Conservation (phyloP, 2,888 invertebrate species). For the Octonoba sinensis region DNA sequence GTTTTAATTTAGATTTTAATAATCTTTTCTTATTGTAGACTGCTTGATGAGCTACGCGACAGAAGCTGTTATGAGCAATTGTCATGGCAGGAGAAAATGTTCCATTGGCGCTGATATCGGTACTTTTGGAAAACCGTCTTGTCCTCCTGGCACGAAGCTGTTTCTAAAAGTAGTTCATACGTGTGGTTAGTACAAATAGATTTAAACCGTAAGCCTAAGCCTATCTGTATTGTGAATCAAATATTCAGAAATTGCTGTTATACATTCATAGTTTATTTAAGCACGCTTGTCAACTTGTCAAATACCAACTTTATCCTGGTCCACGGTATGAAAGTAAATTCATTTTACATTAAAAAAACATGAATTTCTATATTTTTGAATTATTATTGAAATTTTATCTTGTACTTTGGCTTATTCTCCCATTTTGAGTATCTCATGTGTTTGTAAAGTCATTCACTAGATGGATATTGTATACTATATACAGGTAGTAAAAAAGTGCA, state of each 20-base stretch:
- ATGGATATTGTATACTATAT: too few relatives aligned
- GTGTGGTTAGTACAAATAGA: slow-evolving; percentile 64
- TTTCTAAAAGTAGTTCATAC: slow-evolving; percentile 69
- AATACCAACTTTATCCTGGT: too few relatives aligned
- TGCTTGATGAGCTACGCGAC: slow-evolving; percentile 90
- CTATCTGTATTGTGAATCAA: not conserved
- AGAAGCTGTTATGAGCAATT: slow-evolving; percentile 88
- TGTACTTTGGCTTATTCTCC: too few relatives aligned
- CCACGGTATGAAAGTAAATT: too few relatives aligned
- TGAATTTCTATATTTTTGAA: too few relatives aligned
- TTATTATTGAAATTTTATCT: too few relatives aligned
- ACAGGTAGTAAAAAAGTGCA: too few relatives aligned
- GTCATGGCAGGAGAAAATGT: slow-evolving; percentile 71
- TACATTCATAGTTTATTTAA: not conserved
- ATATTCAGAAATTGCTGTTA: not conserved
- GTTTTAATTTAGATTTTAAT: too few relatives aligned
- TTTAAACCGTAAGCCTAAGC: not conserved
- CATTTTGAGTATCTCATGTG: too few relatives aligned
- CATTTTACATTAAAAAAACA: too few relatives aligned
- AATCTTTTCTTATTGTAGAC: slow-evolving; percentile 74
- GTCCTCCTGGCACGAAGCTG: slow-evolving; percentile 65
- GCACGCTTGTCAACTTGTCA: too few relatives aligned
- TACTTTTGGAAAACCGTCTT: slow-evolving; percentile 68
- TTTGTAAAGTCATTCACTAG: too few relatives aligned
- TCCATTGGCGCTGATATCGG: slow-evolving; percentile 67